phyloP scores from a whole-genome alignment of 2,113 vertebrate genomes.

The Marmota flaviventris region DNA sequence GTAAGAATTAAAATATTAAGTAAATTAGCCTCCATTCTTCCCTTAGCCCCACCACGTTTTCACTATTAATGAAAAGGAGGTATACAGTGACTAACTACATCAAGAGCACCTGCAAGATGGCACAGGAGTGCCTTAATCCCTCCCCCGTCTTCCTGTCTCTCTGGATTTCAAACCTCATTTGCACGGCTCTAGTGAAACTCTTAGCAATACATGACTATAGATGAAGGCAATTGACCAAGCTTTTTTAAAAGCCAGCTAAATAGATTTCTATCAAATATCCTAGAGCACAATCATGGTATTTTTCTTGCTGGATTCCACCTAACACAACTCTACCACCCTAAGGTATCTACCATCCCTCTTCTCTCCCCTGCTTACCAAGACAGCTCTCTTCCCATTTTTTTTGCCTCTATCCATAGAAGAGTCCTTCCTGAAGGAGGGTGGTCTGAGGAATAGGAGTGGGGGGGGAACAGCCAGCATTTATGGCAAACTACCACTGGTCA shows the following conservation, averaged over 20 bases:
- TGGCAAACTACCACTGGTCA: neutral
- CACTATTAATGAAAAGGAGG: neutral
- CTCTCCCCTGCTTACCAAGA: neutral
- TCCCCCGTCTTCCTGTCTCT: neutral
- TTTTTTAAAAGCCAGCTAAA: neutral
- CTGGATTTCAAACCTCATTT: neutral
- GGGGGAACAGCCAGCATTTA: neutral
- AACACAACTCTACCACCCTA: neutral
- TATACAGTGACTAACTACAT: too few species aligned
- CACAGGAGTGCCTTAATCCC: too few species aligned
- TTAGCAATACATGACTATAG: neutral
- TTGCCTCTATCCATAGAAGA: neutral
- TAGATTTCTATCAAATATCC: neutral
- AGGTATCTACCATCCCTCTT: neutral
- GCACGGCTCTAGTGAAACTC: neutral
- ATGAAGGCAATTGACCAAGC: neutral
- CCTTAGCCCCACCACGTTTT: neutral
- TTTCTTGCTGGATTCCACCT: neutral
- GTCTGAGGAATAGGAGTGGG: neutral
- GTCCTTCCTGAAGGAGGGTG: neutral
- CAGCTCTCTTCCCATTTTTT: neutral
- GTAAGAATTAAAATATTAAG: constrained; percentile 43
- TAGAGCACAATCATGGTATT: neutral
- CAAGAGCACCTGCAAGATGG: too few species aligned
- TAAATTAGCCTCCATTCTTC: neutral